Evolutionary conservation across 92 coral and sea anemone genomes (phyloP).

Genomic region (Umimayanthus kanabou): DNA sequence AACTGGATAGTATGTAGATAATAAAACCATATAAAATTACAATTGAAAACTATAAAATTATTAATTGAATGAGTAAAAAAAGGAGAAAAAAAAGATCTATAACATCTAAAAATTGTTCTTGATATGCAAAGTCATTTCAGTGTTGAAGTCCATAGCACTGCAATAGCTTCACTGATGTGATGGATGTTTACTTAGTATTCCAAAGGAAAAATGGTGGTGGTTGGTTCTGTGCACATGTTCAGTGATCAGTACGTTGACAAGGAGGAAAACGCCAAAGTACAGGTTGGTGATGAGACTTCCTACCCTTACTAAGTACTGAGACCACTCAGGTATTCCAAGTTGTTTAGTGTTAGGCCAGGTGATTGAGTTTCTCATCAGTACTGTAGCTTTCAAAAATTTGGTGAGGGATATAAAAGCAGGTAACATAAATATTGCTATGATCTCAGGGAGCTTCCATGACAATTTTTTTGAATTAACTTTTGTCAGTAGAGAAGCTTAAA

Average conservation of each 20-base stretch:
- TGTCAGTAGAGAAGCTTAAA: too few relatives aligned
- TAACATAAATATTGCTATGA: neutral
- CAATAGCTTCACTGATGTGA: neutral
- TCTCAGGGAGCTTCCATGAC: too few relatives aligned
- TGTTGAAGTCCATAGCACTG: neutral
- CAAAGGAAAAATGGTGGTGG: conserved; percentile 90
- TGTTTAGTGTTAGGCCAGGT: neutral
- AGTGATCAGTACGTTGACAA: conserved; percentile 99
- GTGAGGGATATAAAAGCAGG: neutral
- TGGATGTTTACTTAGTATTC: conserved; percentile 57
- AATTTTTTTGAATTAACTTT: too few relatives aligned
- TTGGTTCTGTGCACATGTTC: conserved; percentile 99
- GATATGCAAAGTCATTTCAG: too few relatives aligned
- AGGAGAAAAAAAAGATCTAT: too few relatives aligned
- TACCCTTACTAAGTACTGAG: neutral
- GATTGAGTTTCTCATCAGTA: neutral
- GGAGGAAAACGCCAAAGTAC: conserved; percentile 96
- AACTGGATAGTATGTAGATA: too few relatives aligned
- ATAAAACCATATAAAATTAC: too few relatives aligned
- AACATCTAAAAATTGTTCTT: too few relatives aligned
- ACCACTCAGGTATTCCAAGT: too few relatives aligned
- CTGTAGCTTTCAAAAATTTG: neutral
- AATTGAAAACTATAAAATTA: too few relatives aligned
- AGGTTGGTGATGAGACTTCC: conserved; percentile 55
- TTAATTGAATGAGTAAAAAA: too few relatives aligned